phyloP scores from a whole-genome alignment of 2,113 vertebrate species.

The Siphamia tubifer region DNA sequence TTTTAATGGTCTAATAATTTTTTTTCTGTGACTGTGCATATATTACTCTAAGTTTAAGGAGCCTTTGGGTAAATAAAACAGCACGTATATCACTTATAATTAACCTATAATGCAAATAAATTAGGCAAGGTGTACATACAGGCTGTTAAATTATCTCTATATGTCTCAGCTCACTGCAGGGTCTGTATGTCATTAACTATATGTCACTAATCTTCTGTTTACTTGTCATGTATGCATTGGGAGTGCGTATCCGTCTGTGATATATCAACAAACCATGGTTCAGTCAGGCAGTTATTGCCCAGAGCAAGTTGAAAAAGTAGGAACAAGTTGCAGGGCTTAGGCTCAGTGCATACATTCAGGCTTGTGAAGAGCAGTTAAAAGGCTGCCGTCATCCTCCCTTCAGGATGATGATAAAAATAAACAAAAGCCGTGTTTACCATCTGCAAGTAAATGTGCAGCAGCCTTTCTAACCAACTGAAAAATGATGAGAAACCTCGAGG shows the following conservation, averaged over 20 bases:
- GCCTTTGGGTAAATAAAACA: too few species aligned
- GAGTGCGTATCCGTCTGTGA: constrained; percentile 24
- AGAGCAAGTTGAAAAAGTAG: constrained; percentile 30
- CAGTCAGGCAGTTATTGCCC: constrained; percentile 44
- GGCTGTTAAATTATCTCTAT: too few species aligned
- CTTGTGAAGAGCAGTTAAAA: constrained; percentile 34
- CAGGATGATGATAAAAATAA: constrained; percentile 32
- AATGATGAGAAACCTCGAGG: background rate
- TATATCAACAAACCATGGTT: constrained; percentile 61
- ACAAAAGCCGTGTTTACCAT: constrained; percentile 27
- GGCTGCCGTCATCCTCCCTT: constrained; percentile 32
- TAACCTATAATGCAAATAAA: too few species aligned
- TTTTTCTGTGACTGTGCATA: too few species aligned
- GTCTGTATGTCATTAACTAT: too few species aligned
- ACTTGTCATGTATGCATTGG: constrained; percentile 24
- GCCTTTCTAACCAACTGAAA: background rate
- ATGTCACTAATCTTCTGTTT: too few species aligned
- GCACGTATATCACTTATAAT: too few species aligned
- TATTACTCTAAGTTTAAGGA: too few species aligned
- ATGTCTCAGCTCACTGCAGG: too few species aligned
- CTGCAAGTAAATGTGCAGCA: background rate
- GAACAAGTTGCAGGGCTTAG: background rate
- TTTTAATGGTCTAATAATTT: too few species aligned
- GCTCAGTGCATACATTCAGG: background rate
- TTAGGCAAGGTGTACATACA: too few species aligned